Evolutionary conservation across 2,888 invertebrate genomes (phyloP).

Genomic region (Esperia sulphurella): DNA sequence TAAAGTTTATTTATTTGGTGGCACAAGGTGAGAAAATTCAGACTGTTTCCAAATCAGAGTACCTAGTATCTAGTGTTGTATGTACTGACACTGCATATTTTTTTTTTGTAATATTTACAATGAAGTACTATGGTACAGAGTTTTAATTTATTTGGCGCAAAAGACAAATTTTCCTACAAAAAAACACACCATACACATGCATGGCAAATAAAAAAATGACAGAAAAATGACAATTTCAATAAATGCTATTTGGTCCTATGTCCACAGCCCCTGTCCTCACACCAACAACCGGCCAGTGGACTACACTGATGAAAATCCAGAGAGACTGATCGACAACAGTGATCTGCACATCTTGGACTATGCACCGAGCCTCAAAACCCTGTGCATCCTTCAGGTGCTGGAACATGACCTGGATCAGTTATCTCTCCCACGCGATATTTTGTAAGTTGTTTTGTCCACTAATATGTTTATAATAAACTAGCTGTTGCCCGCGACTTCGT

Average conservation of each 20-base stretch:
- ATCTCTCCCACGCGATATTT: conserved; percentile 81
- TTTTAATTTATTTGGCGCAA: no score
- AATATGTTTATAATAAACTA: no score
- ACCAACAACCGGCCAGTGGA: conserved; percentile 18
- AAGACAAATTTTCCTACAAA: no score
- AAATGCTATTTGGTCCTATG: no score
- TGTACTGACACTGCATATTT: background rate
- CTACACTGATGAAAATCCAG: conserved; percentile 47
- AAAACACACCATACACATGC: no score
- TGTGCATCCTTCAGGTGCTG: conserved; percentile 83
- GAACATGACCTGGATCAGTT: conserved; percentile 82
- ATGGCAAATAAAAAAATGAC: no score
- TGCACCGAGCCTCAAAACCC: conserved; percentile 85
- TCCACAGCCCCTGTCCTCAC: conserved; percentile 43
- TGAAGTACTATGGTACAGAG: no score
- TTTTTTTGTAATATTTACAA: no score
- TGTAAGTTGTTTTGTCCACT: conserved; percentile 63
- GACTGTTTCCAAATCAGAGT: no score
- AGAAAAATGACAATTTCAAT: no score
- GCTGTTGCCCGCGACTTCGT: no score
- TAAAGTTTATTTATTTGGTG: conserved; percentile 92
- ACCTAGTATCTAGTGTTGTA: no score
- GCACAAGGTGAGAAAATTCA: conserved; percentile 84
- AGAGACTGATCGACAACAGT: conserved; percentile 86
- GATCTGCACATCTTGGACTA: conserved; percentile 92